A percentile compares a stretch with the other conserved stretches of the same genome.
Conservation (phyloP, 2,797 vertebrate species). For the Orestias chungarensis region DNA sequence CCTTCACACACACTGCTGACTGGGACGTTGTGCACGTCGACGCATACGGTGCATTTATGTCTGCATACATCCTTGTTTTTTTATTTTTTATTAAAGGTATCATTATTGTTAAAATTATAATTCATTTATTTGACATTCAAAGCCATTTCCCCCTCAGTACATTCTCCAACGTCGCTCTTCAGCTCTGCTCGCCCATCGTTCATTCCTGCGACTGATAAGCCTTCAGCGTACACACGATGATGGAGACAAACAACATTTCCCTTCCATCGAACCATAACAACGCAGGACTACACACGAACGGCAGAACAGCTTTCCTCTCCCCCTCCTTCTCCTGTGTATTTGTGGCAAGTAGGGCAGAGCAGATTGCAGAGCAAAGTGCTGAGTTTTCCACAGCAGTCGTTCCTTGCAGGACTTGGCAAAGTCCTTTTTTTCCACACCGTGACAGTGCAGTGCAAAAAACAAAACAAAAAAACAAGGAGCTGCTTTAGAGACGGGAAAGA, state of each 20-base stretch:
- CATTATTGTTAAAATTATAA: constrained; percentile 42
- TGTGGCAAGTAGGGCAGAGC: constrained; percentile 75
- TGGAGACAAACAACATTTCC: constrained; percentile 38
- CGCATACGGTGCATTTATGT: not conserved
- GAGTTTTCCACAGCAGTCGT: constrained; percentile 69
- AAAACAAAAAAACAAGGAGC: too few species aligned
- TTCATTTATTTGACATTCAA: constrained; percentile 38
- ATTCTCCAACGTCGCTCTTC: constrained; percentile 26
- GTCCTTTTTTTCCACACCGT: constrained; percentile 72
- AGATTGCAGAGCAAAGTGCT: constrained; percentile 73
- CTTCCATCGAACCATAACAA: constrained; percentile 52
- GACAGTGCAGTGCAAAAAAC: constrained; percentile 78
- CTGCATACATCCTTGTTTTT: constrained; percentile 15
- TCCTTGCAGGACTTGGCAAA: constrained; percentile 72
- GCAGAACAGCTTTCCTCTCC: constrained; percentile 20
- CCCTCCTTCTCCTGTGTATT: constrained; percentile 45
- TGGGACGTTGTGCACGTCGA: constrained; percentile 20
- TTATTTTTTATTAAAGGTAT: constrained; percentile 27
- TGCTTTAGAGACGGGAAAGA: constrained; percentile 36
- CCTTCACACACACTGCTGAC: constrained; percentile 70
- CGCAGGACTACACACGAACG: constrained; percentile 33
- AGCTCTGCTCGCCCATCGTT: constrained; percentile 35
- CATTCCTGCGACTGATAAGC: constrained; percentile 35
- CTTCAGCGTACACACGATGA: constrained; percentile 42
- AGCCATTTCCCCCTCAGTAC: constrained; percentile 40